These are phyloP conservation scores for Drosophila robusta DNA, from an alignment of 2,888 invertebrate species.

Conservation along the genomic window DNA sequence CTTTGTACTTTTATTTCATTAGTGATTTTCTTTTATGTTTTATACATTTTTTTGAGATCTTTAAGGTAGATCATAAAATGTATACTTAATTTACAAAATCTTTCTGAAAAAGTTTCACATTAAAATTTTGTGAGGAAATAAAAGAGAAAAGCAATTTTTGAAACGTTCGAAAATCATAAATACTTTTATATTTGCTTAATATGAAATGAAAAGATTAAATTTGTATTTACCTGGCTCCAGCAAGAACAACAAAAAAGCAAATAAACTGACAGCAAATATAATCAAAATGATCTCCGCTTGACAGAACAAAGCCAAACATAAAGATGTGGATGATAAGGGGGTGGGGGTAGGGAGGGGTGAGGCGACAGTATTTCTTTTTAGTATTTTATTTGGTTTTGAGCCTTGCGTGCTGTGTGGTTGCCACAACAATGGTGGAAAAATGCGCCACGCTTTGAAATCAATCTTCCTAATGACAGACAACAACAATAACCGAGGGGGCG, in stretches of 20 bases:
- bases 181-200: neutral
- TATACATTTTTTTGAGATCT: too few relatives aligned
- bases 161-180: constrained; percentile 9
- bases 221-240: constrained; percentile 32
- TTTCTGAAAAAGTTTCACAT: too few relatives aligned
- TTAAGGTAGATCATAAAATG: too few relatives aligned
- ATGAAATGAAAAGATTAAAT: constrained; percentile 36
- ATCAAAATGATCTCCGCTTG: constrained; percentile 57
- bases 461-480: constrained; percentile 78
- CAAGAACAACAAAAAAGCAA: neutral
- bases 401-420: constrained; percentile 41
- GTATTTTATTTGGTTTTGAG: constrained; percentile 21
- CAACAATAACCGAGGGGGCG: constrained; percentile 14
- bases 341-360: neutral
- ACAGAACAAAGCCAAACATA: constrained; percentile 34
- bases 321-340: neutral
- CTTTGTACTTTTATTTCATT: too few relatives aligned
- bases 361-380: constrained; percentile 23
- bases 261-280: constrained; percentile 44
- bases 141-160: neutral
- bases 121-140: too few relatives aligned
- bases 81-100: too few relatives aligned
- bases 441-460: constrained; percentile 71
- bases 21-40: too few relatives aligned
- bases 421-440: constrained; percentile 57